phyloP scores from a whole-genome alignment of 1,140 invertebrate genomes.

The Gryllus bimaculatus region DNA sequence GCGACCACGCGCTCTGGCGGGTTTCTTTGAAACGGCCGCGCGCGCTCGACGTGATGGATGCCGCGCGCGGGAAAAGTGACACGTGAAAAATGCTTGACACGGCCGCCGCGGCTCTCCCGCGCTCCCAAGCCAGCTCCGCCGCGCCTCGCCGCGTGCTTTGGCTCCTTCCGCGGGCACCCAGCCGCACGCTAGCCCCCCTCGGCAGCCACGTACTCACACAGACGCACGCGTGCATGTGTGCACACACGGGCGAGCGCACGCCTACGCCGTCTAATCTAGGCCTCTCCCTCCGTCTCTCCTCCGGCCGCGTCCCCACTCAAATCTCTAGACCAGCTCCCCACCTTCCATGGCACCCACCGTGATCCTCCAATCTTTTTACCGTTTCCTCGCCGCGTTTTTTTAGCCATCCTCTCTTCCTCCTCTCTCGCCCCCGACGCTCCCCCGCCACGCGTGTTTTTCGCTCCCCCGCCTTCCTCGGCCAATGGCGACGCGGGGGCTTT shows the following conservation, averaged over 20 bases:
- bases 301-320: no score
- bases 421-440: not conserved
- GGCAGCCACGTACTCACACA: no score
- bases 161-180: not conserved
- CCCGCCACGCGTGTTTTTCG: not conserved
- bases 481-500: conserved; percentile 14
- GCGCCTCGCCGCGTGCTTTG: not conserved
- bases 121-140: not conserved
- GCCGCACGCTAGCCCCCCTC: not conserved
- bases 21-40: not conserved
- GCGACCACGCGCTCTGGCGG: not conserved
- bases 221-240: not conserved
- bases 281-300: not conserved
- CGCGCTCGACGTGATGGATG: conserved; percentile 16
- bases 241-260: not conserved
- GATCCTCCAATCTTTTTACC: conserved; percentile 6
- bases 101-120: conserved; percentile 8
- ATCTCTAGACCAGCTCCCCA: not conserved
- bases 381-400: conserved; percentile 3
- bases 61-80: conserved; percentile 16
- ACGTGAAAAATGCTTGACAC: conserved; percentile 19
- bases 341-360: not conserved
- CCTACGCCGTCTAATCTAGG: not conserved
- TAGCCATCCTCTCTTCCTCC: not conserved
- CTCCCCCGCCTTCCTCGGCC: conserved; percentile 8